Conservation (phyloP, 2,888 invertebrate species). For the Drosophila prolongata region DNA sequence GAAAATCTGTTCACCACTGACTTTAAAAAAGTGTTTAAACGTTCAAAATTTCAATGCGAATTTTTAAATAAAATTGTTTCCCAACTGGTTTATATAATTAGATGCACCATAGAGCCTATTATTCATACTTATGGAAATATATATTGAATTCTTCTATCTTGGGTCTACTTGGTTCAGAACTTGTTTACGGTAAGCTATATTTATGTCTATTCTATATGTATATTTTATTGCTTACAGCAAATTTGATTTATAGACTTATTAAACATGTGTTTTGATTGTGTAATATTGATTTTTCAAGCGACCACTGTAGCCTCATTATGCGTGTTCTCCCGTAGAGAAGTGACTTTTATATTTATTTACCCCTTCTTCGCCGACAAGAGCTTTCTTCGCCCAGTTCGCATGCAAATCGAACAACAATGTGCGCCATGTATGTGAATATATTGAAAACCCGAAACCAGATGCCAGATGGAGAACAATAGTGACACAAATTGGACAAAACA, state of each 20-base stretch:
- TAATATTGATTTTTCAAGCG: conserved; percentile 9
- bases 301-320: conserved; percentile 23
- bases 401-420: conserved; percentile 37
- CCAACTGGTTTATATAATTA: no score
- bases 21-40: not conserved
- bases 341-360: conserved; percentile 9
- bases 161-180: not conserved
- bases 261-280: not conserved
- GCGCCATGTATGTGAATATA: conserved; percentile 21
- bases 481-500: conserved; percentile 34
- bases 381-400: conserved; percentile 29
- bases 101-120: not conserved
- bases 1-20: no score
- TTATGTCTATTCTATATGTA: no score
- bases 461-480: conserved; percentile 40
- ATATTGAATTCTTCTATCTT: not conserved
- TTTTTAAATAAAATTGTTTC: no score
- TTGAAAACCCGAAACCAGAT: conserved; percentile 33
- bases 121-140: not conserved
- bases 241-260: conserved; percentile 17
- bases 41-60: not conserved
- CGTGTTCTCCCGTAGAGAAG: conserved; percentile 9
- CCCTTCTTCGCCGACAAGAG: conserved; percentile 8
- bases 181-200: conserved; percentile 2
- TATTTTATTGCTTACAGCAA: not conserved